Base-by-base conservation (phyloP, 1,140 invertebrate species). In the Tachypleus tridentatus region DNA sequence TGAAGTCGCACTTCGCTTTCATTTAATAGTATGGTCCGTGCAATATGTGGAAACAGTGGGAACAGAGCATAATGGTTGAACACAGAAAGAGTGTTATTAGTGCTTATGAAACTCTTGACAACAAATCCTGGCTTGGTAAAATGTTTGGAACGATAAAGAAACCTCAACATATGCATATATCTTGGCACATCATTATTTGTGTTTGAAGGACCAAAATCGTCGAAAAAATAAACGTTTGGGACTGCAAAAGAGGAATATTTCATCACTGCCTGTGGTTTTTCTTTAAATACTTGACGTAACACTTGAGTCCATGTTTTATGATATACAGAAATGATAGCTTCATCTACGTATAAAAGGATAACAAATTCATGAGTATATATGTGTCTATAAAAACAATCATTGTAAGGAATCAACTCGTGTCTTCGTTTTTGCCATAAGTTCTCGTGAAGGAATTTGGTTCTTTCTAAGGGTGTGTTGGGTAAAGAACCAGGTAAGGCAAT, bases 1-100 rank as follows among this genome's bases (percentile, higher is more conserved):
- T 85, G 81, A 67, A 85, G 77, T 71, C 83, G 79, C 10, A 80
- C 82, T 66, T 80, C 72, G 8, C 72, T 72, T 11, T 64, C 61
- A 64, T 75, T 72, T 4, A 83, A 76, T 60, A 78, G 70, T 69
- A 78, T 74, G 59, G 79, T 79, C 68, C 81, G 79, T 64, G 78
- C 79, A 3, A 80, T 78, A 4, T 80, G 78, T 5, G 81, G 79
- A 64, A 81, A 80, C 7, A 87, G 69, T 56, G 81, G 78, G 58
- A 80, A 79, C 60, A 88, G 72, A 3, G 85, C 83, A 69, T 87
- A 88, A 73, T 88, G 86, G 75, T 88, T 88, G 75, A 87, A 86
- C 60, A 86, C 85, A 51, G 81, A 85, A 67, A 86, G 75, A 49
- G 85, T 80, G 57, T 79, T 82, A 61, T 79, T 78, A 3, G 85